A percentile compares a stretch with the other conserved stretches of the same genome.
Conservation (phyloP, 2,797 vertebrate genomes). For the Anguilla pacifica region DNA sequence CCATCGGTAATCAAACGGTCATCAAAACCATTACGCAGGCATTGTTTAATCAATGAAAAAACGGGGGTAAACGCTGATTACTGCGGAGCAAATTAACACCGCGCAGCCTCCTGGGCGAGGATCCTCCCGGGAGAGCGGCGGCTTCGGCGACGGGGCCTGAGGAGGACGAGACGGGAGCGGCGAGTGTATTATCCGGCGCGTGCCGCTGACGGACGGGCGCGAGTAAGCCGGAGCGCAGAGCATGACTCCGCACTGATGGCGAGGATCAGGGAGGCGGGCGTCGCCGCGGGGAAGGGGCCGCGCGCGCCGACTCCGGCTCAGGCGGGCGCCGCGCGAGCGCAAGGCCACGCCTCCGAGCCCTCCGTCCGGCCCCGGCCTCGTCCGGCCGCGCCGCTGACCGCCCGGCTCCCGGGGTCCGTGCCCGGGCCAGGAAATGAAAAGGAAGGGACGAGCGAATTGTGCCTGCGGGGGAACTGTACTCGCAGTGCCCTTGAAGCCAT, state of each 20-base stretch:
- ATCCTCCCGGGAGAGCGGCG: constrained; percentile 34
- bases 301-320: constrained; percentile 34
- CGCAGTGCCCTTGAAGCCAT: constrained; percentile 40
- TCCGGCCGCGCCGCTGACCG: constrained; percentile 8
- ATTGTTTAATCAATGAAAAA: constrained; percentile 47
- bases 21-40: constrained; percentile 55
- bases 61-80: constrained; percentile 46
- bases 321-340: constrained; percentile 15
- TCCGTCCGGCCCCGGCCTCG: neutral
- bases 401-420: constrained; percentile 19
- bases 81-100: constrained; percentile 54
- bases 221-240: neutral
- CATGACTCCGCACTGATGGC: constrained; percentile 42
- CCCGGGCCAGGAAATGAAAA: constrained; percentile 30
- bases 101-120: constrained; percentile 38
- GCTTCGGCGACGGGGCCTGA: constrained; percentile 38
- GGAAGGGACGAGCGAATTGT: constrained; percentile 19
- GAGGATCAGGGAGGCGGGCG: constrained; percentile 39
- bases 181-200: too few species aligned
- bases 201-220: neutral
- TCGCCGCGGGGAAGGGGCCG: neutral
- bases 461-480: constrained; percentile 26
- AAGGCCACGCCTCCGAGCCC: neutral
- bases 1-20: constrained; percentile 49
- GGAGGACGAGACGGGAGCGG: too few species aligned